These are phyloP conservation scores for Pangasius mekongensis DNA, from an alignment of 2,797 vertebrate species.

Conservation along the genomic window DNA sequence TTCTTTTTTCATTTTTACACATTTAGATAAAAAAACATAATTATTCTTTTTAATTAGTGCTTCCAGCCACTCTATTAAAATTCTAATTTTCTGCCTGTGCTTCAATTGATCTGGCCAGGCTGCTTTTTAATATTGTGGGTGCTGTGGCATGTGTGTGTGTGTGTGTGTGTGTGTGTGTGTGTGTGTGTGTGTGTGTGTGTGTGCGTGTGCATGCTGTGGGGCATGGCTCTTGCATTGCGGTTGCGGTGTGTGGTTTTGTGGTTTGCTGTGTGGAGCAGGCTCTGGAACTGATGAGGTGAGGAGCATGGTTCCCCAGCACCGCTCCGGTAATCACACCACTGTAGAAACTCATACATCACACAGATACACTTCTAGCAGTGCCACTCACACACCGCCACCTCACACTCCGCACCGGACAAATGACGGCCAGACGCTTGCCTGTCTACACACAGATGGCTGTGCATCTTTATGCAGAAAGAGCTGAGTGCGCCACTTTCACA, in stretches of 20 bases:
- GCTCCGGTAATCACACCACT: constrained; percentile 99
- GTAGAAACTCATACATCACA: constrained; percentile 99
- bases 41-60: constrained; percentile 88
- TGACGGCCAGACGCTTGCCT: constrained; percentile 95
- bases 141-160: constrained; percentile 72
- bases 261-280: constrained; percentile 84
- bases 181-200: no score
- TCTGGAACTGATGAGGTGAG: constrained; percentile 99
- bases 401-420: constrained; percentile 98
- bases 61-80: constrained; percentile 83
- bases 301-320: constrained; percentile 91
- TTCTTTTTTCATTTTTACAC: constrained; percentile 61
- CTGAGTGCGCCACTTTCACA: constrained; percentile 88
- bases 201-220: no score
- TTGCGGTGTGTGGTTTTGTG: constrained; percentile 75
- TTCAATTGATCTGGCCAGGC: constrained; percentile 92
- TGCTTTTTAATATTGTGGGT: constrained; percentile 90
- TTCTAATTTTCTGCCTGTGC: constrained; percentile 86
- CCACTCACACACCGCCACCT: constrained; percentile 97
- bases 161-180: not conserved
- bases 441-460: constrained; percentile 92
- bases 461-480: constrained; percentile 85
- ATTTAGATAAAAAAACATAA: constrained; percentile 76
- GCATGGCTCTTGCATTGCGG: constrained; percentile 76
- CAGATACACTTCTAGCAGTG: constrained; percentile 95